Evolutionary conservation across 2,113 vertebrate genomes (phyloP), one percentile per base, ranked within the genome.

Genomic region (Kryptolebias marmoratus): DNA sequence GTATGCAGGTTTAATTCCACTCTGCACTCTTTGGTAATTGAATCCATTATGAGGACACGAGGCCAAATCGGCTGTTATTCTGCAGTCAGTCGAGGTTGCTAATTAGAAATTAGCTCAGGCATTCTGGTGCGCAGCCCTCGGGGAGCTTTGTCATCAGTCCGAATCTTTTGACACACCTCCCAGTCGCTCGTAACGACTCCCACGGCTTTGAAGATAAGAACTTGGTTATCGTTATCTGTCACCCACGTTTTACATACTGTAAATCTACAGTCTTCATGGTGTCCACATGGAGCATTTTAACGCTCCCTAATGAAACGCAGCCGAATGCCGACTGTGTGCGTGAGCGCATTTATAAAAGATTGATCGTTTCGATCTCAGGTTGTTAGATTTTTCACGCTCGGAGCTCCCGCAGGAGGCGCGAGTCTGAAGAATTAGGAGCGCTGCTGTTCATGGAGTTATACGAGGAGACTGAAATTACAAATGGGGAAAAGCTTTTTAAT

Each of bases 31-130:
- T 68, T 66, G 65, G 64, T 91, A 92, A 89, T 91, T 91, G 63
- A 91, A 89, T 90, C 90, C 71, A 89, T 92, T 89, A 87, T 11
- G 47, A 75, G 52, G 81, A 91, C 75, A 79, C 74, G 36, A 12
- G 73, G 77, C 83, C 85, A 87, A 88, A 87, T 87, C 75, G 68
- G 71, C 81, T 79, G 76, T 81, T 88, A 84, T 84, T 84, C 83
- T 48, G 71, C 79, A 85, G 87, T 82, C 89, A 80, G 62, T 69
- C 22, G 64, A 85, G 75, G 79, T 79, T 64, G 68, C 81, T 90
- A 89, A 93, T 91, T 73, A 80, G 77, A 84, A 86, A 88, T 91
- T 77, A 89, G 83, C 86, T 82, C 68, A 56, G 79, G 77, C 84
- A 79, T 78, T 83, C 44, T 79, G 56, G 50, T 59, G 36, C 27